A percentile compares a stretch with the other conserved stretches of the same genome.
Conservation (phyloP, 2,113 vertebrate genomes). For the Macquaria australasica region DNA sequence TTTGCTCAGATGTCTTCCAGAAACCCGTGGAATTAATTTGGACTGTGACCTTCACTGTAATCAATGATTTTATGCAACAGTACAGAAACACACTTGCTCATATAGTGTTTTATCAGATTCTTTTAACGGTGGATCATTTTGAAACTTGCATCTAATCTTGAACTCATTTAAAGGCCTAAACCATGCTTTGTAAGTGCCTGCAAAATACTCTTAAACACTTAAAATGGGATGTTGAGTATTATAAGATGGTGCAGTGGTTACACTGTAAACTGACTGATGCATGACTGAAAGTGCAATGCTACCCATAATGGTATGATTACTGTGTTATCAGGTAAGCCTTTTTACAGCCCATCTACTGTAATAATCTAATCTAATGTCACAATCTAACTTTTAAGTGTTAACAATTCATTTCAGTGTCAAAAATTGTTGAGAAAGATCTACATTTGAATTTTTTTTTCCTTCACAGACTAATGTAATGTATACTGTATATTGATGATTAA, state of each 20-base stretch:
- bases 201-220: constrained; percentile 54
- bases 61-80: constrained; percentile 54
- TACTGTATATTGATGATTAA: constrained; percentile 59
- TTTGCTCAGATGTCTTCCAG: constrained; percentile 62
- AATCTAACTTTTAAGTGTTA: constrained; percentile 22
- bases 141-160: constrained; percentile 45
- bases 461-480: constrained; percentile 47
- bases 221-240: constrained; percentile 28
- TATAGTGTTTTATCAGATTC: constrained; percentile 8
- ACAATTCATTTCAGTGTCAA: constrained; percentile 25
- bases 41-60: constrained; percentile 47
- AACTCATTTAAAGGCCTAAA: constrained; percentile 57
- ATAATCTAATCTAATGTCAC: too few relatives aligned
- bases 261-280: constrained; percentile 59
- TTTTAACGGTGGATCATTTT: constrained; percentile 48
- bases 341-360: constrained; percentile 39
- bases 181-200: constrained; percentile 77
- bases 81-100: constrained; percentile 10
- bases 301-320: constrained; percentile 37
- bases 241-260: constrained; percentile 38
- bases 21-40: constrained; percentile 16
- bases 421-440: not conserved
- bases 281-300: constrained; percentile 63
- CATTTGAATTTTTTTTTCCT: constrained; percentile 21
- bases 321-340: constrained; percentile 66